Evolutionary conservation across 2,888 invertebrate species (phyloP).

Genomic region (Cataglyphis albicans): DNA sequence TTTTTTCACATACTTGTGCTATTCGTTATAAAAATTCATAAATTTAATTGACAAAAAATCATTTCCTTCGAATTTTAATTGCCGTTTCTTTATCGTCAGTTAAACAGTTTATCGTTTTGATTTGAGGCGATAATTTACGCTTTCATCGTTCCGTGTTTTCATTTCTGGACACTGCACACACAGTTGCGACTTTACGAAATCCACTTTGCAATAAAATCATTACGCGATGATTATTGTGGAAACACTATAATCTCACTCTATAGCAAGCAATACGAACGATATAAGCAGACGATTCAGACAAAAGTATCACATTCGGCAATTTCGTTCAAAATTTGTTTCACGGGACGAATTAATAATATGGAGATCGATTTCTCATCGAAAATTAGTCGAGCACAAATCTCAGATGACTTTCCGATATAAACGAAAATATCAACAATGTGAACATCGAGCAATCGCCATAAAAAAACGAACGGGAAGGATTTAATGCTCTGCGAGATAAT

Average conservation of each 20-base stretch:
- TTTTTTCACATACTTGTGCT: neutral
- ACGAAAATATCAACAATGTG: constrained; percentile 5
- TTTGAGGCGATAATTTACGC: constrained; percentile 32
- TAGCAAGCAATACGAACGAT: neutral
- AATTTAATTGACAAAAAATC: neutral
- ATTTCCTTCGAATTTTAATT: neutral
- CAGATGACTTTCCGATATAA: constrained; percentile 55
- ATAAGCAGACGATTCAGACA: constrained; percentile 26
- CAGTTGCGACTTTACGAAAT: constrained; percentile 12
- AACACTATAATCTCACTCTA: constrained; percentile 17
- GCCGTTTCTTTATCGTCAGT: neutral
- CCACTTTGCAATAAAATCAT: constrained; percentile 42
- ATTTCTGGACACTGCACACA: constrained; percentile 11
- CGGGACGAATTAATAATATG: constrained; percentile 49
- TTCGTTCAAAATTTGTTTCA: constrained; percentile 63
- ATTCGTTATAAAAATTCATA: neutral
- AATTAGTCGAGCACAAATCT: constrained; percentile 63
- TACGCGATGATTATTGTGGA: constrained; percentile 28
- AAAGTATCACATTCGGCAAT: constrained; percentile 46
- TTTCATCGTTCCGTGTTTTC: constrained; percentile 31
- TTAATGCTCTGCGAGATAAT: neutral
- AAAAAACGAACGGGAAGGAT: constrained; percentile 1
- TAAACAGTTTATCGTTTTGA: constrained; percentile 1
- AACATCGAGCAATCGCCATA: neutral
- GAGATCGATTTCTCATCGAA: constrained; percentile 67